phyloP scores from a whole-genome alignment of 2,113 vertebrate genomes.

The Tor tambroides region DNA sequence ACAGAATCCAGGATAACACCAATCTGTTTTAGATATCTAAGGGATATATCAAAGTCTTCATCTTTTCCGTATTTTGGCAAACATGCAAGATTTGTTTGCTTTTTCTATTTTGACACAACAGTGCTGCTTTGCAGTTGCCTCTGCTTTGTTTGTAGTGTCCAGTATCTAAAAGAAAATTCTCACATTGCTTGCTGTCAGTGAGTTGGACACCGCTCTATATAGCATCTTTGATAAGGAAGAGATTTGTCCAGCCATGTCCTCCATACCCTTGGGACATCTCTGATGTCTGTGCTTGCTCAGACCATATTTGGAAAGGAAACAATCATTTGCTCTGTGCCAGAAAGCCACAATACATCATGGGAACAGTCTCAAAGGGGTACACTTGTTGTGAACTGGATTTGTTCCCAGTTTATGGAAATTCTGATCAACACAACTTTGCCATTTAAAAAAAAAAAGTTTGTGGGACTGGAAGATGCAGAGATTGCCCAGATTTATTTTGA shows the following conservation, averaged over 20 bases:
- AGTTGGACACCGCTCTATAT: background rate
- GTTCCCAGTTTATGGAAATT: constrained; percentile 45
- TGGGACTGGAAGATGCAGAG: constrained; percentile 23
- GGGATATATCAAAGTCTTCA: no score
- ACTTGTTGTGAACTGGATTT: constrained; percentile 36
- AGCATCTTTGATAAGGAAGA: constrained; percentile 20
- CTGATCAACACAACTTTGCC: constrained; percentile 11
- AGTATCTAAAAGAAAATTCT: background rate
- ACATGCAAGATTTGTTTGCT: background rate
- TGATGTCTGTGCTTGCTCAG: constrained; percentile 51
- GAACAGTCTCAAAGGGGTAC: constrained; percentile 36
- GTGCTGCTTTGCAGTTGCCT: background rate
- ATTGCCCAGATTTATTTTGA: constrained; percentile 22
- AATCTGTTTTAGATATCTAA: background rate
- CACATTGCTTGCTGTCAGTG: background rate
- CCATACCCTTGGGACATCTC: constrained; percentile 31
- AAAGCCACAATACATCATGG: constrained; percentile 42
- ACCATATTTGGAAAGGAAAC: constrained; percentile 75
- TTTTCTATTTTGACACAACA: background rate
- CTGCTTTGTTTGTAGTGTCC: background rate
- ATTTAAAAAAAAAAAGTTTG: background rate
- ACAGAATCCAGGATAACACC: background rate
- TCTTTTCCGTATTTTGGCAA: background rate
- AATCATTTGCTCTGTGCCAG: constrained; percentile 60
- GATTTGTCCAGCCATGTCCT: constrained; percentile 24